These are phyloP conservation scores for Lophotis ruficrista DNA, from an alignment of 2,113 vertebrate genomes.

Conservation along the genomic window DNA sequence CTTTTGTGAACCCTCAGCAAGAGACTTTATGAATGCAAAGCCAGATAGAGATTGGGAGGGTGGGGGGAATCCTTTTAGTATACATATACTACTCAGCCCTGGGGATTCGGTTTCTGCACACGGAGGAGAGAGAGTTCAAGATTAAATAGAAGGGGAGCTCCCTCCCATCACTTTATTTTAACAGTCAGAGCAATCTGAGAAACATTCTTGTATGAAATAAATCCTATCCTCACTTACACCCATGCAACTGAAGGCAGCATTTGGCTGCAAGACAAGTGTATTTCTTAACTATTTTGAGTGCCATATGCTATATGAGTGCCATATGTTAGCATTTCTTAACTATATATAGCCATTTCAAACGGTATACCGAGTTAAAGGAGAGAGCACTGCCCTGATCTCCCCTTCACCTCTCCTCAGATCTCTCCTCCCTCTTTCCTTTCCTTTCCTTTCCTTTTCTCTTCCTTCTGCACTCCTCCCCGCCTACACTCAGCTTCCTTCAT, in stretches of 20 bases:
- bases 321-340: constrained; percentile 64
- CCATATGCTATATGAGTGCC: constrained; percentile 66
- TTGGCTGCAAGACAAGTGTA: constrained; percentile 66
- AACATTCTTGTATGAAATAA: constrained; percentile 63
- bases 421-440: background rate
- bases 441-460: constrained; percentile 21
- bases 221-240: constrained; percentile 70
- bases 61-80: background rate
- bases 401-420: constrained; percentile 29
- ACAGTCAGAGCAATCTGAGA: constrained; percentile 50
- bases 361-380: background rate
- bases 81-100: background rate
- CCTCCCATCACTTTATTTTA: constrained; percentile 50
- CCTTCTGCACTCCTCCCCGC: background rate
- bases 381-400: constrained; percentile 11
- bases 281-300: constrained; percentile 71
- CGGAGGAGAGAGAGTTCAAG: background rate
- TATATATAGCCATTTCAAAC: constrained; percentile 60
- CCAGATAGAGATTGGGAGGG: background rate
- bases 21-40: background rate
- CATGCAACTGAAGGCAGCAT: constrained; percentile 62
- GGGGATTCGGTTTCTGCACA: background rate
- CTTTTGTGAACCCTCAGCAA: background rate
- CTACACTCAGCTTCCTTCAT: constrained; percentile 29
- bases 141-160: constrained; percentile 34